These are phyloP conservation scores for Neocrepidodera transversa DNA, from an alignment of 2,888 invertebrate genomes.

Conservation along the genomic window DNA sequence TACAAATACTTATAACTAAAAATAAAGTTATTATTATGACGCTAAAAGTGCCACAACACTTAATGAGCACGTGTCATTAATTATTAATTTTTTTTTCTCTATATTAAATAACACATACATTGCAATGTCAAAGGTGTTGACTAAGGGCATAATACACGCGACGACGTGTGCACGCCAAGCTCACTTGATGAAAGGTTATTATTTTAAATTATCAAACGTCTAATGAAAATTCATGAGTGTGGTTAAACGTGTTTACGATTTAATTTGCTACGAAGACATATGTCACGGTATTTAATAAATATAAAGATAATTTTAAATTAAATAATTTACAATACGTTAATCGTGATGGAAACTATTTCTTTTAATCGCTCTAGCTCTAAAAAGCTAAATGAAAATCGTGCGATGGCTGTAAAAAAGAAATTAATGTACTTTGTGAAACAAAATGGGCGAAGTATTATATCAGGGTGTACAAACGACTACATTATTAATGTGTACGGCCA, in stretches of 20 bases:
- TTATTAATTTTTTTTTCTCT: constrained; percentile 1
- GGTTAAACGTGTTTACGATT: constrained; percentile 1
- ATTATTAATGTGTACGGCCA: constrained; percentile 14
- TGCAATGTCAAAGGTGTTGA: constrained; percentile 46
- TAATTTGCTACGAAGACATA: neutral
- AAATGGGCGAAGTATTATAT: constrained; percentile 9
- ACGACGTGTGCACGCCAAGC: constrained; percentile 34
- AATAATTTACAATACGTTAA: no score
- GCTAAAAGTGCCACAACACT: no score
- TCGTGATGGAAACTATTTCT: no score
- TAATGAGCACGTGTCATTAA: neutral
- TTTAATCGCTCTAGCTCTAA: no score
- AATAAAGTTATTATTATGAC: no score
- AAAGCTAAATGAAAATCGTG: constrained; percentile 1
- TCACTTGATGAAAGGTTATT: constrained; percentile 48
- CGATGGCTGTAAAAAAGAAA: constrained; percentile 8
- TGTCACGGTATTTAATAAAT: no score
- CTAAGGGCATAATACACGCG: constrained; percentile 44
- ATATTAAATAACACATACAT: constrained; percentile 22
- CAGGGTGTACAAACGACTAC: constrained; percentile 2
- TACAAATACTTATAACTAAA: no score
- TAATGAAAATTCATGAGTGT: constrained; percentile 26
- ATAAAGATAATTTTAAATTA: no score
- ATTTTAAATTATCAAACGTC: constrained; percentile 25
- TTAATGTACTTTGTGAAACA: constrained; percentile 14